A percentile compares a stretch with the other conserved stretches of the same genome.
Evolutionary conservation across 2,888 invertebrate species (phyloP).

Genomic region (Acronicta aceris): DNA sequence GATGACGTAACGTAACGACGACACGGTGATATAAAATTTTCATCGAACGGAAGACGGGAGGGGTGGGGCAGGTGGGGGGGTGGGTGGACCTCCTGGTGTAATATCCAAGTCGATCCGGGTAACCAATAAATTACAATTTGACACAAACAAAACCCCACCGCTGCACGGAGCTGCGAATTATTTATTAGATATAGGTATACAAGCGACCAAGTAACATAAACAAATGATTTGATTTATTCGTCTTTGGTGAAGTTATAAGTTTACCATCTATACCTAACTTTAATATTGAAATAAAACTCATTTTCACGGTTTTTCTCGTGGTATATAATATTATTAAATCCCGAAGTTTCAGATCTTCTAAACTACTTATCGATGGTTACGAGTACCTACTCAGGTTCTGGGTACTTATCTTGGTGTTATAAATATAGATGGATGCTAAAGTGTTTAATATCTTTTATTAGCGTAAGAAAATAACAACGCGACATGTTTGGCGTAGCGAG

Average conservation of each 20-base stretch:
- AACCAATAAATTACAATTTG: constrained; percentile 88
- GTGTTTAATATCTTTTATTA: no score
- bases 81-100: constrained; percentile 75
- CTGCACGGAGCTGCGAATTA: constrained; percentile 81
- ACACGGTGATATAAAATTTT: constrained; percentile 86
- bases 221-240: constrained; percentile 7
- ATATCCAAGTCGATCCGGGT: constrained; percentile 85
- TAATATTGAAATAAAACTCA: no score
- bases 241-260: background rate
- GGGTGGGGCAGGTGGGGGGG: constrained; percentile 40
- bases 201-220: constrained; percentile 30
- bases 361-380: no score
- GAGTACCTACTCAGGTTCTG: no score
- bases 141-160: constrained; percentile 85
- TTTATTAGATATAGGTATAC: constrained; percentile 78
- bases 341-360: no score
- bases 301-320: no score
- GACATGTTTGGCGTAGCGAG: no score
- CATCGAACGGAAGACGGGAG: constrained; percentile 73
- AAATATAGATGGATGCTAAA: no score
- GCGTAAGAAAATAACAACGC: no score
- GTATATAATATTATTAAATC: no score
- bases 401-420: no score
- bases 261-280: background rate
- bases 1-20: constrained; percentile 84